Base-by-base conservation (phyloP, 2,888 invertebrate genomes). In the Epinotia demarniana region DNA sequence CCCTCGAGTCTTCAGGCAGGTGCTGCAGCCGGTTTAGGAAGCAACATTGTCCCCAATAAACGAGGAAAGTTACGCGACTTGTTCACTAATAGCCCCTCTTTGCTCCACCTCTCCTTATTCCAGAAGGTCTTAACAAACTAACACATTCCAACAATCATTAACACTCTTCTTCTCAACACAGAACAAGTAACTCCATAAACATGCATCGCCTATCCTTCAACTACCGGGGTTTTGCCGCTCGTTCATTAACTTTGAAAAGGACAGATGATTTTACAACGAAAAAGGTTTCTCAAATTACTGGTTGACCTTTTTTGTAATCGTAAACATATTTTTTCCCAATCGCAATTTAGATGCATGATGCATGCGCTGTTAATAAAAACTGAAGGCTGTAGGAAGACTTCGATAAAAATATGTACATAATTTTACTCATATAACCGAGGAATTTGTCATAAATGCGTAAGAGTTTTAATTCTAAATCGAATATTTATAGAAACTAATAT, bases 41-140 rank as follows among this genome's bases (percentile, higher is more conserved):
- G 81, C 81, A 82, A 80, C 82, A 81, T 79, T 80, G 84, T 84
- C 83, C 82, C 84, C 84, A 84, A 84, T 84, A 84, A 84, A 84
- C 81, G 82, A 81, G 80, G 84, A 85, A 84, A 87, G 85, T 85
- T 85, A 87, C 84, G 81, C 80, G 86, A 89, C 88, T 85, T 86
- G 89, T 86, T 87, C 82, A 79, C 82, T 83, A 86, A 85, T 85
- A 80, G 79, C 79, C 81, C 81, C 78, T 81, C 72, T 75, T 74
- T 70, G 74, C 39, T 16, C 11, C 43, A 60, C 43, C 23, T 43
- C 23, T 43, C 27, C 23, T 12, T 43, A 43, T 53, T 57, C n/a
- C 46, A 19, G 23, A 69, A 69, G 69, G 58, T 19, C 69, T 60
- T 69, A 69, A 46, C 11, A 11, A 6, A 9, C 39, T 18, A 39